Evolutionary conservation across 1,140 invertebrate species (phyloP), one percentile per base, ranked within the genome.

Genomic region (Bilobella aurantiaca): DNA sequence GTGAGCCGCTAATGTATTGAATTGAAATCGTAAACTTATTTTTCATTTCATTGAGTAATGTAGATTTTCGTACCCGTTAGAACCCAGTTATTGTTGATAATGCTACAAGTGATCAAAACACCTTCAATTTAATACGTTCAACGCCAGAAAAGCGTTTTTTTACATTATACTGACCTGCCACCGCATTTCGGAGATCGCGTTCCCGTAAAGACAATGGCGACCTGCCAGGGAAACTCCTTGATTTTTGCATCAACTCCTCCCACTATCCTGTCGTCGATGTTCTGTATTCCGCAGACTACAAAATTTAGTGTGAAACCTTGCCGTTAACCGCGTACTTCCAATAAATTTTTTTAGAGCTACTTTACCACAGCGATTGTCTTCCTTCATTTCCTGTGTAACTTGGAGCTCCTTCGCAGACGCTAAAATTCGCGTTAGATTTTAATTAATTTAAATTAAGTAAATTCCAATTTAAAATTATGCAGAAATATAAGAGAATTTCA

Each of bases 161-260:
- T n/a, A n/a, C n/a, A n/a, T n/a, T 42, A 42, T 53, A 18, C 49
- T 23, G 5, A 53, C 49, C 49, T 53, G 14, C 62, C 69, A 8
- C 69, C 69, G 49, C 69, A 70, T 3, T 37, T 34, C 1, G 69
- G 69, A n/a, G 21, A n/a, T 2, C 69, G 47, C 0, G 66, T 70
- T n/a, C 57, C 47, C 5, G 63, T 14, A 25, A 32, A 63, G 3
- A 70, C 69, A 14, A 70, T 46, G 1, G 56, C 69, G 2, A 65
- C 8, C 29, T 70, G 65, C 65, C 65, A 70, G 0, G 69, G 69
- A 23, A 65, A 70, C 25, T 70, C 65, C n/a, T 34, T 30, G 2
- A 58, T 28, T n/a, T 49, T 58, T 3, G 66, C 63, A 31, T 64
- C 59, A 25, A 63, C 25, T 23, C 69, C 69, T 8, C 69, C 69